These are phyloP conservation scores for Heliconius ethilla DNA, from an alignment of 2,888 invertebrate species.

Conservation along the genomic window DNA sequence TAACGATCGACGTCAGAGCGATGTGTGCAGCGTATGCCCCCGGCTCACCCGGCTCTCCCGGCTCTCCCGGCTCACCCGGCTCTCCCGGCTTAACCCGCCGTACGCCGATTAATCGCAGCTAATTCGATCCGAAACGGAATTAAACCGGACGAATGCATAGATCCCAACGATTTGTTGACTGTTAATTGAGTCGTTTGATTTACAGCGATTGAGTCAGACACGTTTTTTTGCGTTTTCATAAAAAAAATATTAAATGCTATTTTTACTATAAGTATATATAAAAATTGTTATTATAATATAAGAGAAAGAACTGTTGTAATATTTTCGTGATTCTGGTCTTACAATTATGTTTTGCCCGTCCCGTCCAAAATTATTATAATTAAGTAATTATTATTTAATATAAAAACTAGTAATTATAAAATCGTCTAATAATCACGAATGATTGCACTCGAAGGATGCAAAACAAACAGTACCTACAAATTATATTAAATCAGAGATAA, in stretches of 20 bases:
- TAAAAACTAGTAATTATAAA: constrained; percentile 44
- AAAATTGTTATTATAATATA: neutral
- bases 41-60: constrained; percentile 25
- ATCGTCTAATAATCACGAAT: constrained; percentile 52
- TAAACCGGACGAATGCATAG: constrained; percentile 80
- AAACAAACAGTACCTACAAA: constrained; percentile 76
- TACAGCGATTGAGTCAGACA: constrained; percentile 47
- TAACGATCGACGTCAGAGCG: constrained; percentile 79
- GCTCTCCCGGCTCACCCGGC: constrained; percentile 38
- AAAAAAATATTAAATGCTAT: neutral
- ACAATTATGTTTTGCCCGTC: neutral
- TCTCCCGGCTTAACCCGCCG: constrained; percentile 70
- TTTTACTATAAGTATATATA: too few relatives aligned
- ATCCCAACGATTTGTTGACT: constrained; percentile 79
- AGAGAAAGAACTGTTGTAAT: too few relatives aligned
- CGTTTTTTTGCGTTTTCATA: neutral
- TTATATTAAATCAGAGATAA: constrained; percentile 81
- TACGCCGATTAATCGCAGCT: constrained; percentile 78
- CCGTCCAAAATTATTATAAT: neutral
- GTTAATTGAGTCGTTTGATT: constrained; percentile 69
- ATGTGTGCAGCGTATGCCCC: constrained; percentile 69
- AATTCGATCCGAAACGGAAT: constrained; percentile 80
- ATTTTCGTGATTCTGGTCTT: neutral
- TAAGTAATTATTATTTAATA: constrained; percentile 28
- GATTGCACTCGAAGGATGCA: constrained; percentile 62